Base-by-base conservation (phyloP, 2,888 invertebrate genomes). In the Galeopsomyia nigrocyanea region DNA sequence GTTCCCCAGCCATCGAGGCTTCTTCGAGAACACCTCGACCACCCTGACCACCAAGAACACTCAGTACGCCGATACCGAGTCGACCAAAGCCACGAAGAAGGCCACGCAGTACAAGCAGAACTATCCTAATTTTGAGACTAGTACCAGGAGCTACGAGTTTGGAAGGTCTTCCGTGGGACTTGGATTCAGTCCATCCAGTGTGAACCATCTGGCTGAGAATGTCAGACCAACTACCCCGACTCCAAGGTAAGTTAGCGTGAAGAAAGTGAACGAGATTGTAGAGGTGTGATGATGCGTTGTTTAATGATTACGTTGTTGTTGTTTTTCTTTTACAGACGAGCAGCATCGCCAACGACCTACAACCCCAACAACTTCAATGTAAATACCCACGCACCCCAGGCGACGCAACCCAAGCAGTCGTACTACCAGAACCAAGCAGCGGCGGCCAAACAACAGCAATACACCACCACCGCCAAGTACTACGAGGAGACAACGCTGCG, bases 391-490 rank as follows among this genome's bases (percentile, higher is more conserved):
- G 78, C 78, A 76, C 79, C 75, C 76, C 77, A 75, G 61, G 79
- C 79, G 56, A 83, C 84, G 13, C 82, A 83, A 2, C 83, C 83
- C 13, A 86, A 87, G 76, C 82, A 85, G 80, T 56, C 81, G 79
- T 78, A 87, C 79, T 79, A 84, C 80, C 73, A 85, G 74, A 77
- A 87, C 76, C 82, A 87, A 79, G 82, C 87, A 1, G 84, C 87
- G 1, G 39, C 39, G 7, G 39, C 13, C 7, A 39, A 39, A 7
- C 39, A 39, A 7, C 80, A 84, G 46, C 83, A 84, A 1, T 86
- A 83, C 73, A 78, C 84, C 0, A 83, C 84, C 7, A 84, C 84
- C 21, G 77, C 82, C 22, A 80, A 79, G 69, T 82, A 84, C n/a
- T 79, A 82, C 6, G 77, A 79, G 51, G 80, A 81, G 55, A 79